These are phyloP conservation scores for Anthoscopus minutus DNA, from an alignment of 2,113 vertebrate species.

Conservation along the genomic window DNA sequence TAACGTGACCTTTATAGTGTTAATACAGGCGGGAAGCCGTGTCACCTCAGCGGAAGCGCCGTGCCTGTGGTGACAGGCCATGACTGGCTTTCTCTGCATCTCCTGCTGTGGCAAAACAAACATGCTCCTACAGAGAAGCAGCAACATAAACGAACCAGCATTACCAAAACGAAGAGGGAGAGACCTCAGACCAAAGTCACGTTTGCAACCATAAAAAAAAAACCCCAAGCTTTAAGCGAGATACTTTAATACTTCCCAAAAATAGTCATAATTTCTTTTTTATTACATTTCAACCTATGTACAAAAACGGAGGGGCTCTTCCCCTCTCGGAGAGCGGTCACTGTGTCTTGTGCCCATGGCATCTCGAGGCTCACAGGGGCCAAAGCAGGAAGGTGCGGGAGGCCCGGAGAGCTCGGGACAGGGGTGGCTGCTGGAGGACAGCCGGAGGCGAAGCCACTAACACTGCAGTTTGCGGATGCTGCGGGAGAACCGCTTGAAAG, in stretches of 20 bases:
- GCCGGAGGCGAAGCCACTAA: constrained; percentile 50
- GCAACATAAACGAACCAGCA: constrained; percentile 6
- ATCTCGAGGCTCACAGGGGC: constrained; percentile 15
- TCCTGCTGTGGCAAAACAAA: background rate
- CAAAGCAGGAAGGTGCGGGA: constrained; percentile 41
- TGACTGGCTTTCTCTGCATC: constrained; percentile 18
- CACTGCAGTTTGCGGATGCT: constrained; percentile 97
- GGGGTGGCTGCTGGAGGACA: background rate
- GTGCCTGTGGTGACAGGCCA: background rate
- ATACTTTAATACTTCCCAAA: constrained; percentile 59
- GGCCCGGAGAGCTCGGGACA: background rate
- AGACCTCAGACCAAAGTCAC: constrained; percentile 40
- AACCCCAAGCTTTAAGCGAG: constrained; percentile 34
- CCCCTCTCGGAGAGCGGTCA: background rate
- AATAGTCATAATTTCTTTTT: constrained; percentile 44
- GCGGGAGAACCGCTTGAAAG: constrained; percentile 94
- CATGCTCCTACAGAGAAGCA: constrained; percentile 30
- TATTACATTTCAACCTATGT: constrained; percentile 67
- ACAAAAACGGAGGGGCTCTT: constrained; percentile 29
- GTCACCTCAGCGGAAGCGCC: background rate
- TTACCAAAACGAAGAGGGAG: background rate
- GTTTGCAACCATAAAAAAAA: background rate
- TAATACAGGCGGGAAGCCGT: background rate
- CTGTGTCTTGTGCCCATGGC: background rate
- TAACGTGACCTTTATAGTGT: background rate